Evolutionary conservation across 2,888 invertebrate genomes (phyloP), one percentile per base, ranked within the genome.

Genomic region (Phorcus lineatus): DNA sequence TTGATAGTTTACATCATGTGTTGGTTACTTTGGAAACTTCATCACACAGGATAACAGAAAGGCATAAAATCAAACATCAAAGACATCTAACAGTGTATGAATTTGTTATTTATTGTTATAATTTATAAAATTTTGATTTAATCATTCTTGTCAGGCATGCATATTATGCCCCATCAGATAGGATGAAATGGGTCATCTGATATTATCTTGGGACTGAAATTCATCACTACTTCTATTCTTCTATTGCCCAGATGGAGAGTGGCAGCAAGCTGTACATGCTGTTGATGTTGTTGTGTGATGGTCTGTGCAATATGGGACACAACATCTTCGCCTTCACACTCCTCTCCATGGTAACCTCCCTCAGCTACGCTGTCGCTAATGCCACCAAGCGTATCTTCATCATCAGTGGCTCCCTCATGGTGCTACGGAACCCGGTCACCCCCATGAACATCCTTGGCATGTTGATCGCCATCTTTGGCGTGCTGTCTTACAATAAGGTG

Each of bases 271-370:
- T 86, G 4, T 83, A 88, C 16, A 84, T 86, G 53, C n/a, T 92
- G 9, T 81, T 94, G 3, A 93, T 97, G 80, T 93, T 97, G 53
- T 93, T 96, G 82, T 92, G 95, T 22, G 98, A 98, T 93, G 98
- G 98, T 19, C 94, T 96, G 79, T 95, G 98, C 86, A 98, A 97
- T 91, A 99, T 98, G 96, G 94, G 97, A 87, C 99, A 99, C 94
- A 99, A 98, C 92, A 96, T 98, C 89, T 95, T 98, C 78, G 99
- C 99, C 0, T 99, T 99, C 94, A 97, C 97, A 87, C 96, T 99
- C 79, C 95, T 99, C 87, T 97, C 97, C 78, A 88, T 94, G 88
- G 97, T 99, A 55, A 96, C 98, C n/a, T 98, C 99, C 57, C 94
- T 99, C 52, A 97, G 97, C 0, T 99, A 99, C 94, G 98, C 98